These are phyloP conservation scores for Macroramphosus scolopax DNA, from an alignment of 2,797 vertebrate genomes.

Conservation along the genomic window DNA sequence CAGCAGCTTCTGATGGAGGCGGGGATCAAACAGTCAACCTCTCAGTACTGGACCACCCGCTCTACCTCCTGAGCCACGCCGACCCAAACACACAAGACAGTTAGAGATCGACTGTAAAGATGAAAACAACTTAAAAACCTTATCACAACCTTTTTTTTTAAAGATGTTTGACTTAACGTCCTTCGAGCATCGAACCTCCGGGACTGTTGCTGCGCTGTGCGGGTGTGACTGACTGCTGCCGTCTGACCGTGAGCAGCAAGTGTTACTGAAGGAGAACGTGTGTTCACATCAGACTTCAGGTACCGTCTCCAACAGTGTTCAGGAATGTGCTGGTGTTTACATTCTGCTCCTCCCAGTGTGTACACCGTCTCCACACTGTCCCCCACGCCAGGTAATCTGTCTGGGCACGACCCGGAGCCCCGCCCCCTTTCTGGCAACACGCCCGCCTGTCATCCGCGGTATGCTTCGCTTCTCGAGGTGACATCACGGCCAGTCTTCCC, in stretches of 20 bases:
- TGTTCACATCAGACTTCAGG: slow-evolving; percentile 22
- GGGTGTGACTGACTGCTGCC: slow-evolving; percentile 13
- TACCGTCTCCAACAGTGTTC: slow-evolving; percentile 37
- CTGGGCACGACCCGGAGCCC: slow-evolving; percentile 66
- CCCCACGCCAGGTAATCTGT: slow-evolving; percentile 68
- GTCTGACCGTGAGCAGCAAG: background rate
- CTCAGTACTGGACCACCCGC: too few relatives aligned
- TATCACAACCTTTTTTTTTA: too few relatives aligned
- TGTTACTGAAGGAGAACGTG: slow-evolving; percentile 25
- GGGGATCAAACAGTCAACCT: too few relatives aligned
- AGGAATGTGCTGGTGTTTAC: slow-evolving; percentile 63
- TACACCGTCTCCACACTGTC: slow-evolving; percentile 3
- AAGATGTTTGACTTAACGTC: background rate
- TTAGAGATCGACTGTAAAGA: too few relatives aligned
- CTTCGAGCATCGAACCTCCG: background rate
- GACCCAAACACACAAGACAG: too few relatives aligned
- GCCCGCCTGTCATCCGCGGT: slow-evolving; percentile 58
- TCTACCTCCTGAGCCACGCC: too few relatives aligned
- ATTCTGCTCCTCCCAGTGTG: slow-evolving; percentile 31
- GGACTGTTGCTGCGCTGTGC: background rate
- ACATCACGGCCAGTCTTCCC: slow-evolving; percentile 70
- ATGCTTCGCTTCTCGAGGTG: slow-evolving; percentile 66
- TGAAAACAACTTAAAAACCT: too few relatives aligned
- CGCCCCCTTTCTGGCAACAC: slow-evolving; percentile 34
- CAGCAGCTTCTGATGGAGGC: too few relatives aligned